Evolutionary conservation across 2,797 vertebrate genomes (phyloP), one percentile per base, ranked within the genome.

Genomic region (Coendou prehensilis): DNA sequence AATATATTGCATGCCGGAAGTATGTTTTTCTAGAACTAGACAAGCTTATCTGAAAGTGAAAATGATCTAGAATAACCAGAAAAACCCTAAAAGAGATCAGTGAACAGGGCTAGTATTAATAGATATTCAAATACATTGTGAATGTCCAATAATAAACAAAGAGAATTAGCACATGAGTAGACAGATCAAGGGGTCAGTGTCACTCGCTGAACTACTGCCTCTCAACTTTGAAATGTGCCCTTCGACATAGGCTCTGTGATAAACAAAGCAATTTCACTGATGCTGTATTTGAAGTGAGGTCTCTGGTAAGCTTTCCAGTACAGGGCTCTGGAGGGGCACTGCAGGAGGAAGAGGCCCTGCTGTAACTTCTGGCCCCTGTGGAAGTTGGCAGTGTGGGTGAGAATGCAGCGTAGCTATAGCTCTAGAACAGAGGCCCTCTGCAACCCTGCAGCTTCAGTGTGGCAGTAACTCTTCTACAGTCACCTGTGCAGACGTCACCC

Each of bases 81-180:
- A 86, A 93, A 96, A 57, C n/a, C 30, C 50, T 92, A 28, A 88
- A 92, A 23, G 73, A 90, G 30, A 61, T 57, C 26, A 80, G 6
- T 47, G 61, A 90, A 28, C 15, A 59, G 15, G 20, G 52, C 64
- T 33, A 87, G 47, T 54, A 37, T 79, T 73, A 87, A 82, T 13
- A 45, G n/a, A 96, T 82, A 82, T n/a, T 63, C 30, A 64, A 63
- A 79, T 57, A 80, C 26, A 67, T 2, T 33, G 56, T 37, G 59
- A 92, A 52, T 69, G 4, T 33, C 50, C 56, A 81, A 50, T 67
- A 84, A 76, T 54, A 76, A 95, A 93, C 61, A 67, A 57, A 75
- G 7, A 10, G 14, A 10, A 56, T 54, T 33, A 81, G 41, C 47
- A 45, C 28, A n/a, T 3, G 28, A 92, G 63, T 18, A 33, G 2